Evolutionary conservation across 2,888 invertebrate genomes (phyloP), one percentile per base, ranked within the genome.

Genomic region (Spialia ferax): DNA sequence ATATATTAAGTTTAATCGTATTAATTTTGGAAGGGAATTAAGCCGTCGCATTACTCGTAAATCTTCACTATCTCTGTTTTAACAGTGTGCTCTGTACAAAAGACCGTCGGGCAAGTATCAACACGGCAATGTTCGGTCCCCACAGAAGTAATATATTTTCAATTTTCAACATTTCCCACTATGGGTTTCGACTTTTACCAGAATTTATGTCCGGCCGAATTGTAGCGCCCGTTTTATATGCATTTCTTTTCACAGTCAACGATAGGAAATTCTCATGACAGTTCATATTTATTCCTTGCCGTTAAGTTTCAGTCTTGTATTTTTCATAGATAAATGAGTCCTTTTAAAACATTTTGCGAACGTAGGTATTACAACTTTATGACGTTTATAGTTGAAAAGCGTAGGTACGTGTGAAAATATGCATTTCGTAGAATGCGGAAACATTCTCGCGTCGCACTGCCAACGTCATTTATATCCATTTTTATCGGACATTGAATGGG

Each of bases 121-220:
- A 77, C 79, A 77, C 77, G 76, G 75, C 75, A 74, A 72, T 76
- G 76, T 74, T 74, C 73, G 76, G 71, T 82, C 88, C 86, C 86
- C 82, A 80, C 82, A 78, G 76, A 80, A 81, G 87, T 89, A 87
- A 92, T 92, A 91, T 89, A 91, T 91, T 89, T 91, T 90, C 90
- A 91, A 93, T 91, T 91, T 93, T 87, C 88, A 84, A 82, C 83
- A 79, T 84, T 78, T 60, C 69, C 71, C 84, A 83, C 81, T 74
- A 73, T 81, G 81, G 79, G 86, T 83, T 87, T 81, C 80, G 83
- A 83, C 84, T 84, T 82, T 84, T 82, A 83, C 79, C 81, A 76
- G 83, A 85, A 90, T 90, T 91, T 89, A 88, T 88, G 56, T 73
- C 72, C 66, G 71, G 70, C 67, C 70, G 68, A 70, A 65, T 57